Conservation (phyloP, 1,140 invertebrate genomes). For the Pseudoatta argentina region DNA sequence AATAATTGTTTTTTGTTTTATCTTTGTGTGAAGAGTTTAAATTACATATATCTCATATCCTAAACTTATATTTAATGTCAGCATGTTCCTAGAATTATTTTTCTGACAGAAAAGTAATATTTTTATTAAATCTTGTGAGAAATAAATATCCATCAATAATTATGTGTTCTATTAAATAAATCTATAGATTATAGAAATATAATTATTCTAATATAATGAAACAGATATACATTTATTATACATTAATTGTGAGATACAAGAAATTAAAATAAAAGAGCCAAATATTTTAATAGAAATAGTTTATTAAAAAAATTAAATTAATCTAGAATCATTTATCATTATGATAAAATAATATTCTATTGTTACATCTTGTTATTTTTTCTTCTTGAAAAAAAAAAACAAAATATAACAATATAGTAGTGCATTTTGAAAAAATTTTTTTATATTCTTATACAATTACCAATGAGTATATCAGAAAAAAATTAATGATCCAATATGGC, state of each 20-base stretch:
- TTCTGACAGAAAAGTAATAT: neutral
- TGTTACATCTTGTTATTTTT: neutral
- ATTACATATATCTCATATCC: neutral
- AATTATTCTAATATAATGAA: neutral
- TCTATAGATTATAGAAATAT: neutral
- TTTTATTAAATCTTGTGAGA: neutral
- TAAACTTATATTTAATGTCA: neutral
- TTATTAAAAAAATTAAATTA: too few species aligned
- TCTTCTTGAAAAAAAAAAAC: neutral
- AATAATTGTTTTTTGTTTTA: neutral
- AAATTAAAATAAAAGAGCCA: too few species aligned
- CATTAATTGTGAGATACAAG: too few species aligned
- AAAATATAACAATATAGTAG: neutral
- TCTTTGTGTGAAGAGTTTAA: neutral
- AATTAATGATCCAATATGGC: constrained; percentile 83
- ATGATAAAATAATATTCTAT: too few species aligned
- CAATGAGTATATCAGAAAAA: neutral
- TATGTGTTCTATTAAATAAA: neutral
- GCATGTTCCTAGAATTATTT: constrained; percentile 3
- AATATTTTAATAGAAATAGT: too few species aligned
- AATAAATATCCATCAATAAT: neutral
- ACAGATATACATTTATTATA: too few species aligned
- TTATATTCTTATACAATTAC: neutral
- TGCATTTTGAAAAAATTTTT: neutral
- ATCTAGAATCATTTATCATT: too few species aligned